Evolutionary conservation across 2,113 vertebrate species (phyloP), one percentile per base, ranked within the genome.

Genomic region (Corythornis madagascariensis): DNA sequence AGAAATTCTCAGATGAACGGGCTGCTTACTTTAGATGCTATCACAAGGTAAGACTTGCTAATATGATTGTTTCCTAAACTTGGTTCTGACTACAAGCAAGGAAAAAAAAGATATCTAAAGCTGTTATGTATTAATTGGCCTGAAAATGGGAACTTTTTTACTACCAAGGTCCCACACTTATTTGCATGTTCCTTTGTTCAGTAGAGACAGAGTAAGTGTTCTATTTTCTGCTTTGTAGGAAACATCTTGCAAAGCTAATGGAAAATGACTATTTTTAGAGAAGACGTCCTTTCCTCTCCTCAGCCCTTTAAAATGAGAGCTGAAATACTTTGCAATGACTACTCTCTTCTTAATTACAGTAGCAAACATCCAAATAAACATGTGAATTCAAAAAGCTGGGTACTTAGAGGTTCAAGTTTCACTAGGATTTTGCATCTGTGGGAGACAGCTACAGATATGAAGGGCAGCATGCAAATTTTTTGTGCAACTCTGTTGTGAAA

Each of bases 1-100:
- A 98, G 95, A 98, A 98, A 66, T 98, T 98, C 96, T 98, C 98
- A 7, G 98, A 98, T 86, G 98, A 98, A 29, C 97, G 98, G 50
- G 98, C 98, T 40, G 98, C 98, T 3, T 98, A 98, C 82, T 98
- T 98, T 65, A 94, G 98, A 64, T 98, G 98, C 88, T 98, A 98
- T 66, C 98, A 98, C 78, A 98, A 98, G 98, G 98, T 98, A 97
- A 98, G 96, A 8, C 10, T 26, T 45, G 3, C 11, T 57, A 53
- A 28, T 33, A 1, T 2, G 18, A 3, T 7, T 57, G 5, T 38
- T 78, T 15, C 59, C 60, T 26, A 11, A 9, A 33, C 7, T 38
- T 21, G 11, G 42, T 73, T 42, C 52, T 56, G 4, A 11, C 5
- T 15, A 18, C 10, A 18, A 17, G 6, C 15, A 21, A 38, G 38